Percentiles rank a stretch among this genome's conserved stretches.
phyloP scores from a whole-genome alignment of 2,797 vertebrate species.

The Aulostomus chinensis region DNA sequence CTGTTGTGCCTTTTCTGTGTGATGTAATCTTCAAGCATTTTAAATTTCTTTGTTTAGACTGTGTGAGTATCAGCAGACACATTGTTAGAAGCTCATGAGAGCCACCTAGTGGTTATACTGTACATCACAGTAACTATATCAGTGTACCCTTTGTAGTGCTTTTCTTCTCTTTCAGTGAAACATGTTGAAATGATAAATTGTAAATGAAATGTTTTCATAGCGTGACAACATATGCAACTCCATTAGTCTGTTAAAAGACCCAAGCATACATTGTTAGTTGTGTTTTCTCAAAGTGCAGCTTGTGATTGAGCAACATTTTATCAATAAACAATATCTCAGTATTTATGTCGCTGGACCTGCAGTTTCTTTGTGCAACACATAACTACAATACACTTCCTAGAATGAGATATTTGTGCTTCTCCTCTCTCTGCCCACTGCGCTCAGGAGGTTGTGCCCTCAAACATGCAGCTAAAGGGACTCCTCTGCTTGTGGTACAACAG shows the following conservation, averaged over 20 bases:
- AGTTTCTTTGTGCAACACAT: conserved; percentile 32
- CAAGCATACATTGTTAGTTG: conserved; percentile 34
- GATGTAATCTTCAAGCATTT: conserved; percentile 6
- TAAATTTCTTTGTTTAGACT: conserved; percentile 10
- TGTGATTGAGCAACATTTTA: conserved; percentile 56
- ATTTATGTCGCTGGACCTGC: conserved; percentile 18
- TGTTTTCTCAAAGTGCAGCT: conserved; percentile 68
- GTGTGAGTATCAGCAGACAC: conserved; percentile 18
- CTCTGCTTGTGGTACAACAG: conserved; percentile 10
- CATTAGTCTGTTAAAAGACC: conserved; percentile 38
- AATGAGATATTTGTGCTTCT: conserved; percentile 24
- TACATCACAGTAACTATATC: conserved; percentile 27
- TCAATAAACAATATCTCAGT: conserved; percentile 53
- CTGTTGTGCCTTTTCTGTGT: conserved; percentile 46
- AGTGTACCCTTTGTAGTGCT: conserved; percentile 35
- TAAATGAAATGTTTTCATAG: conserved; percentile 31
- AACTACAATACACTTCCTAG: conserved; percentile 17
- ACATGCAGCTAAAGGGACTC: conserved; percentile 25
- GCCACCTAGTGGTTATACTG: conserved; percentile 59
- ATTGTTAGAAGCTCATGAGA: conserved; percentile 33
- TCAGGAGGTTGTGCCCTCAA: conserved; percentile 15
- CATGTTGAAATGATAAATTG: conserved; percentile 32
- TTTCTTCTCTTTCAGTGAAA: conserved; percentile 14
- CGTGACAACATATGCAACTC: conserved; percentile 33
- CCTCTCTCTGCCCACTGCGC: conserved; percentile 33